Conservation (phyloP, 2,888 invertebrate species). For the Nephrocerus scutellatus region DNA sequence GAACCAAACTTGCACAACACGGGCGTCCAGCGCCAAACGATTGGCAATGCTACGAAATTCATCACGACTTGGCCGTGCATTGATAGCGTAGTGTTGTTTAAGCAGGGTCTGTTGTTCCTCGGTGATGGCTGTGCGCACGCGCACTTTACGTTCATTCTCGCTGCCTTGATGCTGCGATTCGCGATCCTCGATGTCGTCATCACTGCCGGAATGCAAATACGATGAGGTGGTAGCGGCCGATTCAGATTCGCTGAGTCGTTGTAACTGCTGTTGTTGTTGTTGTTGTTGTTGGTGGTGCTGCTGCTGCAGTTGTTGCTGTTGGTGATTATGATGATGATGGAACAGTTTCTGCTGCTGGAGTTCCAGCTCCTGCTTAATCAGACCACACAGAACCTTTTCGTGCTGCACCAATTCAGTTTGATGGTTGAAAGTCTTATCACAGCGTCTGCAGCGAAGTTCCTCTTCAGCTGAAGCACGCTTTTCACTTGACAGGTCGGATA, state of each 20-base stretch:
- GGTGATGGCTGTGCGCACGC: slow-evolving; percentile 88
- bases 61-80: slow-evolving; percentile 89
- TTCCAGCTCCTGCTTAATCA: slow-evolving; percentile 52
- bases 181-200: slow-evolving; percentile 53
- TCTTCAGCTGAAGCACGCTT: too few relatives aligned
- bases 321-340: slow-evolving; percentile 50
- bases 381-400: slow-evolving; percentile 58
- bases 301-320: slow-evolving; percentile 29
- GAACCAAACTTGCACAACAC: slow-evolving; percentile 92
- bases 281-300: slow-evolving; percentile 23
- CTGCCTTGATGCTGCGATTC: slow-evolving; percentile 56
- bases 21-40: slow-evolving; percentile 63
- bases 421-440: slow-evolving; percentile 54
- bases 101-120: slow-evolving; percentile 88
- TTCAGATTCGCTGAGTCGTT: slow-evolving; percentile 18
- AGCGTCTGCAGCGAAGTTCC: slow-evolving; percentile 53
- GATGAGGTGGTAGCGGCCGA: slow-evolving; percentile 22
- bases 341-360: slow-evolving; percentile 62
- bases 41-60: slow-evolving; percentile 87
- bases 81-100: slow-evolving; percentile 80
- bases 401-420: slow-evolving; percentile 62
- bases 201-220: slow-evolving; percentile 51
- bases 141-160: slow-evolving; percentile 74
- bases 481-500: too few relatives aligned
- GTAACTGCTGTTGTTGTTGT: slow-evolving; percentile 20